A percentile compares a stretch with the other conserved stretches of the same genome.
Evolutionary conservation across 2,797 vertebrate genomes (phyloP).

Genomic region (Acanthiza pusilla): DNA sequence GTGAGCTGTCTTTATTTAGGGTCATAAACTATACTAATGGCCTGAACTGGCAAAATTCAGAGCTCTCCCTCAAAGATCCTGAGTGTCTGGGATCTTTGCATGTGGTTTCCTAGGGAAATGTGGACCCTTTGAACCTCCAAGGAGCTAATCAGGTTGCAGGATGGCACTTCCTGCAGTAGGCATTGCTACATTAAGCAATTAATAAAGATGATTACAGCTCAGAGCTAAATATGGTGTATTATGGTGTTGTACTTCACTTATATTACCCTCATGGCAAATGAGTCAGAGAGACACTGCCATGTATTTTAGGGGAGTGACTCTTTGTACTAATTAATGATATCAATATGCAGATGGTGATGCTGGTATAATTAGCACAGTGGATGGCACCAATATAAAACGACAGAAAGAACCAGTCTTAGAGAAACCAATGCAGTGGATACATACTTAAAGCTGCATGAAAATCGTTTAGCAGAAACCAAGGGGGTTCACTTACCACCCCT

Average conservation of each 20-base stretch:
- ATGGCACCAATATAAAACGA: conserved; percentile 47
- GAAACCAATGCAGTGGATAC: background rate
- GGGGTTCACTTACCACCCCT: background rate
- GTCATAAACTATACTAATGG: background rate
- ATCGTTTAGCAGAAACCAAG: background rate
- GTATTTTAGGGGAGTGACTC: conserved; percentile 72
- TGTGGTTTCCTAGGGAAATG: background rate
- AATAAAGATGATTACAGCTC: conserved; percentile 70
- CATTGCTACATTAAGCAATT: conserved; percentile 61
- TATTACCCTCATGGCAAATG: conserved; percentile 60
- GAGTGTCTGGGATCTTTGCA: background rate
- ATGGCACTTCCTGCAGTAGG: conserved; percentile 20
- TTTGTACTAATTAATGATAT: conserved; percentile 76
- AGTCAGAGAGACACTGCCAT: conserved; percentile 36
- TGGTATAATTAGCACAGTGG: conserved; percentile 65
- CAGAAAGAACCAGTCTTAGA: conserved; percentile 61
- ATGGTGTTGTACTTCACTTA: conserved; percentile 50
- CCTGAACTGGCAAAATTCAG: background rate
- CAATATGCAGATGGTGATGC: conserved; percentile 67
- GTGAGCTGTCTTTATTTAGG: background rate
- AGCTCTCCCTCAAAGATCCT: background rate
- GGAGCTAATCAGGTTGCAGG: conserved; percentile 33
- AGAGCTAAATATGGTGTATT: conserved; percentile 62
- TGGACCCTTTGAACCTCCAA: background rate
- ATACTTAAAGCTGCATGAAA: background rate